These are phyloP conservation scores for Melanostoma mellinum DNA, from an alignment of 2,888 invertebrate genomes.

Conservation along the genomic window DNA sequence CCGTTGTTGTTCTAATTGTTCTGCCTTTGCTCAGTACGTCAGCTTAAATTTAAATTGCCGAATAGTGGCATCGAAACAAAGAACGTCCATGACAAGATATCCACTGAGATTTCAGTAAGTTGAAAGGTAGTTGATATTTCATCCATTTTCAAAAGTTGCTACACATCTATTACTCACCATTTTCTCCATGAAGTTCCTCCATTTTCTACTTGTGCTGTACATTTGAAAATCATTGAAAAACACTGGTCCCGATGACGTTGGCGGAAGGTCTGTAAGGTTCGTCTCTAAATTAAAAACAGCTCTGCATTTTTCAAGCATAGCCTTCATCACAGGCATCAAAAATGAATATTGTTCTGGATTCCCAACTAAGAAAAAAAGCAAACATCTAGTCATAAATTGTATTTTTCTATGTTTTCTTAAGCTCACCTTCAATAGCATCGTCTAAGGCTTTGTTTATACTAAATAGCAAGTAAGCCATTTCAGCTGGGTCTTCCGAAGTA, in stretches of 20 bases:
- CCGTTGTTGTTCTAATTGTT: too few species aligned
- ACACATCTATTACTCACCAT: conserved; percentile 80
- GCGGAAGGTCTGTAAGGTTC: conserved; percentile 83
- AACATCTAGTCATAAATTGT: neutral
- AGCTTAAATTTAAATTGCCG: too few species aligned
- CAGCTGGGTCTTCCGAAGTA: conserved; percentile 83
- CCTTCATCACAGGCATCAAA: conserved; percentile 85
- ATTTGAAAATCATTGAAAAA: conserved; percentile 85
- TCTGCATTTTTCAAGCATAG: conserved; percentile 84
- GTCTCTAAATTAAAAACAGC: conserved; percentile 79
- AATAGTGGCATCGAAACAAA: too few species aligned
- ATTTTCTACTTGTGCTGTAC: conserved; percentile 83
- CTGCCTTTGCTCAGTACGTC: too few species aligned
- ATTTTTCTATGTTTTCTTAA: neutral
- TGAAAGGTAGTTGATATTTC: too few species aligned
- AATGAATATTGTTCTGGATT: conserved; percentile 85
- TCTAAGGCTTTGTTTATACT: conserved; percentile 82
- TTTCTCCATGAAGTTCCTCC: conserved; percentile 83
- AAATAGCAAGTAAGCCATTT: conserved; percentile 83
- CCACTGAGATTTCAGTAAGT: too few species aligned
- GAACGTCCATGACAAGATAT: too few species aligned
- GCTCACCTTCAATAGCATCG: conserved; percentile 82
- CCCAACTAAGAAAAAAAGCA: conserved; percentile 78
- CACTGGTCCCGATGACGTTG: conserved; percentile 83
- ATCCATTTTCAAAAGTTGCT: too few species aligned